Base-by-base conservation (phyloP, 2,888 invertebrate genomes). In the Stratiomys singularior region DNA sequence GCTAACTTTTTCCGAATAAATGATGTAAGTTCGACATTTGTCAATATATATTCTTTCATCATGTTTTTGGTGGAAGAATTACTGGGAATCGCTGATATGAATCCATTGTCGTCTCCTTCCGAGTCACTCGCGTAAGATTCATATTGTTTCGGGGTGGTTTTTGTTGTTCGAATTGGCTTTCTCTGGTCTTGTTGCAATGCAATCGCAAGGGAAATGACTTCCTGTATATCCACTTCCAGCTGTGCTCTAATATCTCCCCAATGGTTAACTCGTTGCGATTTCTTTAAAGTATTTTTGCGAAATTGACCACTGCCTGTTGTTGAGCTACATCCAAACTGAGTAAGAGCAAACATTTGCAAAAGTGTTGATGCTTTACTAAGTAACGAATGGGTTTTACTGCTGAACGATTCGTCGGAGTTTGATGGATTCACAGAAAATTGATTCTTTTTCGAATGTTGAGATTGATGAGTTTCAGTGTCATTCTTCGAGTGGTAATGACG, bases 241-340 rank as follows among this genome's bases (percentile, higher is more conserved):
- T 94, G 93, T 0, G 99, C 99, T 81, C 99, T 90, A 77, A 98
- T 88, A 87, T 99, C 99, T 0, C 97, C 91, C 95, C 97, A 99
- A 87, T 98, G 98, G 84, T 97, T 95, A 37, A 94, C 92, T 84
- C 93, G 93, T 80, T 92, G 90, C 27, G 95, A 94, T 82, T 93
- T 93, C 85, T 97, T 97, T 69, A 95, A 89, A 77, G 94, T 92
- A 86, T 94, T 96, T 83, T 92, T 92, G 82, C 93, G 92, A 83
- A 93, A 93, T 78, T 88, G 88, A 56, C 83, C 83, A 3, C 52
- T 52, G 23, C 1, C 56, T 9, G 28, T n/a, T 7, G 72, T 28
- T 1, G 89, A 87, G 15, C 95, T 95, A 82, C 96, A 95, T n/a
- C 97, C 96, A 84, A 98, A 92, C 85, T 98, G 97, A 52, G 96